phyloP scores from a whole-genome alignment of 2,113 vertebrate species.

The Cyphomyrus discorhynchus region DNA sequence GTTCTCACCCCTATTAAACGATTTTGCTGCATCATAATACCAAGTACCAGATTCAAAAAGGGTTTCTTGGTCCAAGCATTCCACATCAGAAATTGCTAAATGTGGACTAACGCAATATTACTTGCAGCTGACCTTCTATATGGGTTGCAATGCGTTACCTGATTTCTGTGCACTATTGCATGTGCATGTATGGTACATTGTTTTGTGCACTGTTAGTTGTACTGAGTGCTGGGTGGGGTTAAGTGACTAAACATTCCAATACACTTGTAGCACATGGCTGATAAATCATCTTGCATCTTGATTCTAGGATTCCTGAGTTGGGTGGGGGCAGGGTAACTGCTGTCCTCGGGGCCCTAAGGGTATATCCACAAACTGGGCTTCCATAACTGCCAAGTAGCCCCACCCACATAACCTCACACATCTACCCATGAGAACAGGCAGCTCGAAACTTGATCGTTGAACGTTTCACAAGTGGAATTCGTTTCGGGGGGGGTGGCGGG shows the following conservation, averaged over 20 bases:
- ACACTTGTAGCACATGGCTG: not conserved
- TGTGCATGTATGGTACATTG: not conserved
- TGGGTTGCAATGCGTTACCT: not conserved
- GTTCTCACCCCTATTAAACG: not conserved
- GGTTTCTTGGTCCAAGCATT: not conserved
- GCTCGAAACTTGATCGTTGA: not conserved
- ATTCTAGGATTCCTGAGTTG: not conserved
- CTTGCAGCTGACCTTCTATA: not conserved
- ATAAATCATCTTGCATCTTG: not conserved
- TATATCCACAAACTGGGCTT: not conserved
- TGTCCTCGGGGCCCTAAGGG: not conserved
- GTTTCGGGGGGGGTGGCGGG: not conserved
- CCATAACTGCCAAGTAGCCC: not conserved
- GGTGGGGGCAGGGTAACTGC: not conserved
- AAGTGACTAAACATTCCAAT: not conserved
- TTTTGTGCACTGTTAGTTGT: not conserved
- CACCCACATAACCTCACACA: not conserved
- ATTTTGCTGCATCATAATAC: not conserved
- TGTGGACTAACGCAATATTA: not conserved
- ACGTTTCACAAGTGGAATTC: not conserved
- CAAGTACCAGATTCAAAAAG: not conserved
- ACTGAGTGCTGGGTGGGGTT: not conserved
- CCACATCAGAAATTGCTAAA: not conserved
- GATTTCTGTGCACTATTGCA: not conserved
- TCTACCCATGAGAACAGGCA: not conserved